phyloP scores from a whole-genome alignment of 2,888 invertebrate species.

The Caenorhabditis sp. region DNA sequence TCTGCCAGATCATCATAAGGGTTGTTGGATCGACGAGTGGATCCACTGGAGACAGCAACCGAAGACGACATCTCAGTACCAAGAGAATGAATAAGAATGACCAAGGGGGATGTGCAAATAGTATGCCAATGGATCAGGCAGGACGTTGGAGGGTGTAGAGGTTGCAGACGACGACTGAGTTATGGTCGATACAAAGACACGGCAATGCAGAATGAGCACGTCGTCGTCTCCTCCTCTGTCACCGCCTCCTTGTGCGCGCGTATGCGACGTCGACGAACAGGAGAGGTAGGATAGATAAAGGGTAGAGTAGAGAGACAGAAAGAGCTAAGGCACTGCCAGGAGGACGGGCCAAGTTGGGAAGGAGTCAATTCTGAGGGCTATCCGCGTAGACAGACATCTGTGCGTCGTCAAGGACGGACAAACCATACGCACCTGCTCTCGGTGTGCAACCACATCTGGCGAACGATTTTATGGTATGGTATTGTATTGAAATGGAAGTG shows the following conservation, averaged over 20 bases:
- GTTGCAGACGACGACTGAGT: background rate
- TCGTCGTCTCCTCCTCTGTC: background rate
- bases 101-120: background rate
- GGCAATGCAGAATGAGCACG: background rate
- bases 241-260: no score
- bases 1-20: background rate
- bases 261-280: no score
- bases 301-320: background rate
- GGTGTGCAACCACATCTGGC: no score
- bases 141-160: background rate
- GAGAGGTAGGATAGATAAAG: background rate
- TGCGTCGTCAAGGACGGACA: no score
- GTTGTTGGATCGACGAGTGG: background rate
- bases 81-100: background rate
- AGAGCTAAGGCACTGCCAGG: no score
- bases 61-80: background rate
- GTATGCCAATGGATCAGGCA: background rate
- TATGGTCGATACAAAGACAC: no score
- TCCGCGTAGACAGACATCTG: no score
- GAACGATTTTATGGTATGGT: no score
- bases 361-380: no score
- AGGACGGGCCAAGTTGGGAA: no score
- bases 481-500: no score
- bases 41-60: background rate
- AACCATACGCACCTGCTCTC: no score